A percentile compares a stretch with the other conserved stretches of the same genome.
These are phyloP conservation scores for Calliphora vicina DNA, from an alignment of 1,140 invertebrate species.

Conservation along the genomic window DNA sequence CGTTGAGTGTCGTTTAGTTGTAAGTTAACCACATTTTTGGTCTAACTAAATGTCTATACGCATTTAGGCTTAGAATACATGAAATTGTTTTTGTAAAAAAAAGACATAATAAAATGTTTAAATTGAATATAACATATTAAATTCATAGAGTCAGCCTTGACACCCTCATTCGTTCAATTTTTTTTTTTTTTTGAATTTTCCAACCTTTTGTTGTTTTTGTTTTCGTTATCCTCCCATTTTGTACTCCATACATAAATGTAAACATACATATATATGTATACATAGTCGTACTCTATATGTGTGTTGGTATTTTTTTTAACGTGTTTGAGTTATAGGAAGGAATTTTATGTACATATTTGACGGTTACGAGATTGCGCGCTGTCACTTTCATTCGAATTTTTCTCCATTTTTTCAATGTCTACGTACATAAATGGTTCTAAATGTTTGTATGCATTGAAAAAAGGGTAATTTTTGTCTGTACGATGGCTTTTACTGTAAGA, in stretches of 20 bases:
- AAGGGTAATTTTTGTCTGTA: not conserved
- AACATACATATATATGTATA: no score
- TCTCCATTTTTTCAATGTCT: slow-evolving; percentile 39
- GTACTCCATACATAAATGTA: not conserved
- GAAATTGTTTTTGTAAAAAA: no score
- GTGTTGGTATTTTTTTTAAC: not conserved
- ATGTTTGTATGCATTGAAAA: not conserved
- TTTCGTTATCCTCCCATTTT: not conserved
- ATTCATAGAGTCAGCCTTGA: not conserved
- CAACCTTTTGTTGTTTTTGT: not conserved
- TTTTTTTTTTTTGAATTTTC: not conserved
- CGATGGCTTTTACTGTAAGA: not conserved
- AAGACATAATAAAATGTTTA: not conserved
- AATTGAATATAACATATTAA: not conserved
- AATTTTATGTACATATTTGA: not conserved
- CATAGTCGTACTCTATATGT: no score
- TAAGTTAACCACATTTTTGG: not conserved
- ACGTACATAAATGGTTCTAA: no score
- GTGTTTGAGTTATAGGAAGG: not conserved
- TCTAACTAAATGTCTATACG: not conserved
- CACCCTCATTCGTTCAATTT: not conserved
- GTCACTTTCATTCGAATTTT: slow-evolving; percentile 62
- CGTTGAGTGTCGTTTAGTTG: not conserved
- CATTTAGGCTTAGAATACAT: not conserved
- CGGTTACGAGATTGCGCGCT: slow-evolving; percentile 42